phyloP scores from a whole-genome alignment of 2,888 invertebrate genomes.

The Orchesella flavescens region DNA sequence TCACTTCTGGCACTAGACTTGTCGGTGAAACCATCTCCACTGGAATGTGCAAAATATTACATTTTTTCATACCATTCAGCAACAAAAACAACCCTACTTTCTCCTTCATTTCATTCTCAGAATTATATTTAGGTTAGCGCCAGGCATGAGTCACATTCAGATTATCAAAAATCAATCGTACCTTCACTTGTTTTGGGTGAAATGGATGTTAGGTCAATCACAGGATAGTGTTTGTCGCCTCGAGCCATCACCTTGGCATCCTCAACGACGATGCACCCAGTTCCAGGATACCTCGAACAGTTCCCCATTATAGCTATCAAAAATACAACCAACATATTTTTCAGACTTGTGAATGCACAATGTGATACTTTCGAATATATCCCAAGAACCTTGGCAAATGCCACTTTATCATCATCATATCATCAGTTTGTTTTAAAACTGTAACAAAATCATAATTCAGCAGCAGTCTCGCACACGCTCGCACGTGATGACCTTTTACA shows the following conservation, averaged over 20 bases:
- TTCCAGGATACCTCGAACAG: slow-evolving; percentile 76
- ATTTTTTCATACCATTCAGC: no score
- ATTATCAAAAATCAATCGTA: slow-evolving; percentile 73
- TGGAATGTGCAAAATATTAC: slow-evolving; percentile 33
- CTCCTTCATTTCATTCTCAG: no score
- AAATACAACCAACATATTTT: neutral
- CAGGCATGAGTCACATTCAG: no score
- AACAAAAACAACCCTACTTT: no score
- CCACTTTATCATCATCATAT: neutral
- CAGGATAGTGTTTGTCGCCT: slow-evolving; percentile 86
- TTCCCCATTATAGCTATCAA: slow-evolving; percentile 71
- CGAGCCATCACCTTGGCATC: slow-evolving; percentile 90
- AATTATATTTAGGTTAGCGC: no score
- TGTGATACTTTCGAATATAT: no score
- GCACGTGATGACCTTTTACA: no score
- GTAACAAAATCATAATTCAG: no score
- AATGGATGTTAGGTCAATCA: slow-evolving; percentile 74
- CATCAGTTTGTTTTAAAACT: no score
- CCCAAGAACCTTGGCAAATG: no score
- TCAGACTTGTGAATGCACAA: no score
- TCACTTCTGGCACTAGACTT: slow-evolving; percentile 71
- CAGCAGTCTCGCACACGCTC: no score
- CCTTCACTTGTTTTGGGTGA: slow-evolving; percentile 83
- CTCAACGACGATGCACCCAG: slow-evolving; percentile 92
- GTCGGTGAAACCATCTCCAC: slow-evolving; percentile 71